Conservation (phyloP, 2,888 invertebrate genomes). For the Drosophila setosimentum region DNA sequence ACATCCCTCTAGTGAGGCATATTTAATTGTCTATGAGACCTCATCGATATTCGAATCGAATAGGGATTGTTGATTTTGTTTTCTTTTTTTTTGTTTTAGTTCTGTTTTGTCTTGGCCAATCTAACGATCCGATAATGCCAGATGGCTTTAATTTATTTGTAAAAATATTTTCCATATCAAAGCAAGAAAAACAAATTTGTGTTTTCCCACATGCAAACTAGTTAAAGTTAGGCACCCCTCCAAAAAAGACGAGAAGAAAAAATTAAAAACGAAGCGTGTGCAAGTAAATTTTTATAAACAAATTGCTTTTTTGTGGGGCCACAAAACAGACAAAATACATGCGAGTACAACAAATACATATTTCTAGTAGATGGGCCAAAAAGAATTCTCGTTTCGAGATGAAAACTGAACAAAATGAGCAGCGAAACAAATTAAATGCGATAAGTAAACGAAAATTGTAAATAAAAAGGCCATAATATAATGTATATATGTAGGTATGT, state of each 20-base stretch:
- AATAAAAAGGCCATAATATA: slow-evolving; percentile 57
- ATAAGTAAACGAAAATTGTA: slow-evolving; percentile 64
- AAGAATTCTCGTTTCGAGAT: slow-evolving; percentile 33
- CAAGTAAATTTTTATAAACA: slow-evolving; percentile 69
- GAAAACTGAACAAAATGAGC: slow-evolving; percentile 41
- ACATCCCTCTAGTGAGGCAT: slow-evolving; percentile 8
- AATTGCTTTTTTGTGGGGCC: slow-evolving; percentile 40
- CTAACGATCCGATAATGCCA: slow-evolving; percentile 69
- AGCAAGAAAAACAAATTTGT: slow-evolving; percentile 69
- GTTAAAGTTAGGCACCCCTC: slow-evolving; percentile 31
- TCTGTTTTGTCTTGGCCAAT: slow-evolving; percentile 16
- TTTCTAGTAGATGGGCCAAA: slow-evolving; percentile 7
- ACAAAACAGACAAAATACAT: slow-evolving; percentile 18
- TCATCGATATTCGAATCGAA: slow-evolving; percentile 23
- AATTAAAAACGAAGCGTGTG: slow-evolving; percentile 53
- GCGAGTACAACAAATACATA: slow-evolving; percentile 20
- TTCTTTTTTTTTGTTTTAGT: neutral
- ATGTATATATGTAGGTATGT: slow-evolving; percentile 5
- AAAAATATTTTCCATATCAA: slow-evolving; percentile 80
- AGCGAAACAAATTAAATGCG: slow-evolving; percentile 59
- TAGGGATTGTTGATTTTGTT: slow-evolving; percentile 10
- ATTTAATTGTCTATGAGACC: slow-evolving; percentile 2
- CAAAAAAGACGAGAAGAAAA: slow-evolving; percentile 24
- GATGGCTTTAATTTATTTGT: slow-evolving; percentile 81
- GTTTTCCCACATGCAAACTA: slow-evolving; percentile 59